phyloP scores from a whole-genome alignment of 2,113 vertebrate genomes.

The Cheilinus undulatus region DNA sequence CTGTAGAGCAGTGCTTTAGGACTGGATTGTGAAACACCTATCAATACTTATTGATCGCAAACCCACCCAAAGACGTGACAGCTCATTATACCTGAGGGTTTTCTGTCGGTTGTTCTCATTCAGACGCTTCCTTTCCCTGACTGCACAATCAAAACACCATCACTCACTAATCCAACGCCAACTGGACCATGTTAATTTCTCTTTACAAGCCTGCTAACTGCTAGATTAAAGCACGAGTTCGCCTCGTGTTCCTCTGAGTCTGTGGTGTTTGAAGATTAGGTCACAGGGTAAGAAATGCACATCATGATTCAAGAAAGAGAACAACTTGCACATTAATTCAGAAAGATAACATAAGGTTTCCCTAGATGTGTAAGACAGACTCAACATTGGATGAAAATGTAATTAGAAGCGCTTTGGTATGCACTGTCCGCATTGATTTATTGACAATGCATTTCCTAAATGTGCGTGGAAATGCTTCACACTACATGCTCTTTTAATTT shows the following conservation, averaged over 20 bases:
- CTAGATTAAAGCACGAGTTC: slow-evolving; percentile 43
- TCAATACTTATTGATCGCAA: slow-evolving; percentile 59
- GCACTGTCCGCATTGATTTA: slow-evolving; percentile 64
- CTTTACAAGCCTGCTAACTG: slow-evolving; percentile 7
- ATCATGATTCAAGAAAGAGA: slow-evolving; percentile 33
- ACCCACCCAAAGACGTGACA: slow-evolving; percentile 42
- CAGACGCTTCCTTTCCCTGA: slow-evolving; percentile 14
- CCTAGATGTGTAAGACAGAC: slow-evolving; percentile 20
- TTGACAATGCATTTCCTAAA: slow-evolving; percentile 58
- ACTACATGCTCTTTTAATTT: slow-evolving; percentile 59
- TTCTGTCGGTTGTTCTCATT: slow-evolving; percentile 20
- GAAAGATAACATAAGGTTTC: slow-evolving; percentile 37
- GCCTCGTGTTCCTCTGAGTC: slow-evolving; percentile 26
- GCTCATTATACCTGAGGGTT: slow-evolving; percentile 32
- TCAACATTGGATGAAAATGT: slow-evolving; percentile 41
- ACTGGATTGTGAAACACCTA: slow-evolving; percentile 38
- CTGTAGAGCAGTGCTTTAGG: slow-evolving; percentile 26
- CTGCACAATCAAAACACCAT: slow-evolving; percentile 32
- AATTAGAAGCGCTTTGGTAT: slow-evolving; percentile 59
- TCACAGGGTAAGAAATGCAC: slow-evolving; percentile 27
- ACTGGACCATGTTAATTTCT: slow-evolving; percentile 12
- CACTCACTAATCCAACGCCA: slow-evolving; percentile 26
- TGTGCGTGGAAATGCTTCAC: slow-evolving; percentile 49
- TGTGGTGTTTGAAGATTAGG: slow-evolving; percentile 42
- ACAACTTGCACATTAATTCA: slow-evolving; percentile 42